Base-by-base conservation (phyloP, 2,888 invertebrate genomes). In the Diaphora mendica region DNA sequence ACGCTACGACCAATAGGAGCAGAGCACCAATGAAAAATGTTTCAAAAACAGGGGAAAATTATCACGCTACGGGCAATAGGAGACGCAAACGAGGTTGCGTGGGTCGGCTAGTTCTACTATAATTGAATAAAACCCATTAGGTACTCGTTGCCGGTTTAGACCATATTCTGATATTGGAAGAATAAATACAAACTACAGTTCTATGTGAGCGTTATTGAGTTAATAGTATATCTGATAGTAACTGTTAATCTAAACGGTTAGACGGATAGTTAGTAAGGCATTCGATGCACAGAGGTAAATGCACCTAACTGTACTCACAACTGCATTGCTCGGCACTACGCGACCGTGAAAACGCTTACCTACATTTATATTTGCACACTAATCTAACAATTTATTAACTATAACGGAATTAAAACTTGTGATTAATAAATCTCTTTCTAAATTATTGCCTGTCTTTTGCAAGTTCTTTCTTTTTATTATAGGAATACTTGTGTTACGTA, bases 281-380 rank as follows among this genome's bases (percentile, higher is more conserved):
- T 70, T 55, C 44, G 66, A 42, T 78, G 81, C 79, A 77, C 39
- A 68, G 82, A 65, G 85, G 86, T 85, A 85, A 84, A 77, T 85
- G 85, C 80, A 82, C 86, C 77, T 85, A 85, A 85, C 85, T 80
- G 85, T 85, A 64, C n/a, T 17, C 23, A n/a, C 20, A 3, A 8
- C 39, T 64, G 78, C 72, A 39, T 70, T 79, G 77, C 78, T 78
- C 78, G 79, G 72, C 74, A 75, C 78, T 17, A 64, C 17, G 65
- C 33, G 30, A 30, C 13, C 48, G 68, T 48, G 68, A 65, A 73
- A 75, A 71, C 23, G 30, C 11, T n/a, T n/a, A n/a, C n/a, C n/a
- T n/a, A 62, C 30, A 66, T 42, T 20, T 26, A 39, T 42, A 15
- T 62, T 4, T 55, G 26, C 30, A 62, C 26, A n/a, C 8, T 30